A percentile compares a stretch with the other conserved stretches of the same genome.
phyloP scores from a whole-genome alignment of 2,797 vertebrate genomes.

The Percopsis omiscomaycus region DNA sequence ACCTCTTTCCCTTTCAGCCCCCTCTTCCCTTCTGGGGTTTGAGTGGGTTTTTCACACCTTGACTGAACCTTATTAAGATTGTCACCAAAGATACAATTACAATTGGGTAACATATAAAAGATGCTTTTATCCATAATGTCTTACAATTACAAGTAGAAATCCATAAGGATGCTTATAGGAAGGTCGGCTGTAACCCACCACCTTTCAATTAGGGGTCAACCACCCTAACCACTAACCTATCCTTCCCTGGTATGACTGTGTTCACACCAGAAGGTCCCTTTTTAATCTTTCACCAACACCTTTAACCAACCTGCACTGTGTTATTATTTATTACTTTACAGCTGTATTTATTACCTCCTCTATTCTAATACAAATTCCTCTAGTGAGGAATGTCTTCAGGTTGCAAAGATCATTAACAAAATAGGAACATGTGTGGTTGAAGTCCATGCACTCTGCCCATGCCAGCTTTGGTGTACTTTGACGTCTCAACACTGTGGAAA shows the following conservation, averaged over 20 bases:
- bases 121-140: too few relatives aligned
- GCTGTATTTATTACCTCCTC: conserved; percentile 75
- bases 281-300: accelerated
- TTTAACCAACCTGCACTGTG: too few relatives aligned
- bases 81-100: background rate
- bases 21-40: conserved; percentile 51
- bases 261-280: too few relatives aligned
- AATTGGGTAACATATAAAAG: too few relatives aligned
- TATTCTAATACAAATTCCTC: conserved; percentile 72
- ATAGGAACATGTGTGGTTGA: conserved; percentile 66
- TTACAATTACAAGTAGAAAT: too few relatives aligned
- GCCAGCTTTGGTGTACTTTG: conserved; percentile 66
- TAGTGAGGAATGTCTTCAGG: conserved; percentile 80
- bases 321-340: conserved; percentile 67
- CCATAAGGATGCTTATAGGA: too few relatives aligned
- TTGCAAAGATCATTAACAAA: conserved; percentile 63
- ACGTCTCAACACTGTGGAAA: conserved; percentile 59
- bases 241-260: too few relatives aligned
- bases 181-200: too few relatives aligned
- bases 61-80: conserved; percentile 72
- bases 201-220: too few relatives aligned
- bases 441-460: conserved; percentile 76
- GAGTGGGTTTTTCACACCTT: conserved; percentile 67
- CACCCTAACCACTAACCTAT: too few relatives aligned
- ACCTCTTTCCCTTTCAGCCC: conserved; percentile 56